Evolutionary conservation across 2,888 invertebrate species (phyloP).

Genomic region (Chrysopilus asiliformis): DNA sequence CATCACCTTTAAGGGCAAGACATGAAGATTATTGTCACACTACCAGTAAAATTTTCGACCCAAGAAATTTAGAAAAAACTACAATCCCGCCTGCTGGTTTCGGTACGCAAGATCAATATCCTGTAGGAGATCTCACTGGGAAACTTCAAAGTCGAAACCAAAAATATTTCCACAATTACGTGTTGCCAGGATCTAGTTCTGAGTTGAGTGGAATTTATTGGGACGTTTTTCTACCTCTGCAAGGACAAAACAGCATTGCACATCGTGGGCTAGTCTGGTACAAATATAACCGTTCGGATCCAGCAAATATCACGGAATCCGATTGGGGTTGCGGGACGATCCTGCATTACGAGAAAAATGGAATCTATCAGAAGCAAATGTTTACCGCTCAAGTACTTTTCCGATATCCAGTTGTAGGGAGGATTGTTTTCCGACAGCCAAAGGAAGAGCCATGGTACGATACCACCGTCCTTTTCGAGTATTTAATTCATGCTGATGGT

Average conservation of each 20-base stretch:
- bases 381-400: constrained; percentile 68
- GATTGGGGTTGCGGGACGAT: constrained; percentile 48
- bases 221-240: constrained; percentile 75
- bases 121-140: constrained; percentile 78
- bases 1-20: constrained; percentile 40
- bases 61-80: constrained; percentile 44
- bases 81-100: constrained; percentile 55
- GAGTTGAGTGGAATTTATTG: constrained; percentile 63
- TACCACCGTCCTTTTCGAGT: constrained; percentile 70
- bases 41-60: constrained; percentile 67
- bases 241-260: constrained; percentile 62
- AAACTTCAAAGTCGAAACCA: constrained; percentile 65
- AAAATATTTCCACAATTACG: constrained; percentile 50
- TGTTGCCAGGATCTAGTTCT: constrained; percentile 53
- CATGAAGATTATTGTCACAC: constrained; percentile 47
- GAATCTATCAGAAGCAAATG: constrained; percentile 55
- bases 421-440: constrained; percentile 69
- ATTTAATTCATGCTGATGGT: constrained; percentile 78
- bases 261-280: constrained; percentile 53
- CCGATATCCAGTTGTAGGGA: constrained; percentile 78
- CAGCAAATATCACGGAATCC: constrained; percentile 25
- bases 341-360: constrained; percentile 46
- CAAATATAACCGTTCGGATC: constrained; percentile 25
- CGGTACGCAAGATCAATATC: constrained; percentile 81
- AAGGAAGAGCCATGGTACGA: constrained; percentile 69